Conservation (phyloP, 2,113 vertebrate genomes). For the Zosterops hypoxanthus region DNA sequence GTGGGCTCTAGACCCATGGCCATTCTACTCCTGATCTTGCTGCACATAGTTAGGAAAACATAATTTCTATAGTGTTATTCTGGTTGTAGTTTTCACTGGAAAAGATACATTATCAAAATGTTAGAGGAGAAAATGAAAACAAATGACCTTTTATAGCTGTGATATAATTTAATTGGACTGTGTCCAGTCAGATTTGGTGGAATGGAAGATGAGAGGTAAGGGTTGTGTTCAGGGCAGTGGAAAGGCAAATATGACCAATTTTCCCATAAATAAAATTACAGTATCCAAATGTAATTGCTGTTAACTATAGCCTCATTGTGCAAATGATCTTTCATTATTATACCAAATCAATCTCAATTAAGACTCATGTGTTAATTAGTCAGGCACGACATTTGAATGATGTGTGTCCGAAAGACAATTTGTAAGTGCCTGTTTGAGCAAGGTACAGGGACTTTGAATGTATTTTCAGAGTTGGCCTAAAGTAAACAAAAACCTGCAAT, state of each 20-base stretch:
- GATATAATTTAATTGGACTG: neutral
- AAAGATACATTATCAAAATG: neutral
- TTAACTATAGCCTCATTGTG: neutral
- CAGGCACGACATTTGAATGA: neutral
- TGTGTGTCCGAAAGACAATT: neutral
- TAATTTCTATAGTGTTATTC: neutral
- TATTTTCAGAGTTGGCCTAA: neutral
- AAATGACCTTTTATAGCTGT: neutral
- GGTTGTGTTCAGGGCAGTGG: neutral
- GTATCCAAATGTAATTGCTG: neutral
- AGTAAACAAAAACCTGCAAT: neutral
- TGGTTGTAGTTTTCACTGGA: neutral
- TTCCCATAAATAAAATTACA: neutral
- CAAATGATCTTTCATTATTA: neutral
- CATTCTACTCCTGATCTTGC: neutral
- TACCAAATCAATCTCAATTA: neutral
- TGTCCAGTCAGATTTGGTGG: neutral
- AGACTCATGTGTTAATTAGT: neutral
- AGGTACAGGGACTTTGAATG: neutral
- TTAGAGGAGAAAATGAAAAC: neutral
- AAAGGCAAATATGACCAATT: neutral
- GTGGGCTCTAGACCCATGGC: neutral
- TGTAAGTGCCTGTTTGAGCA: neutral
- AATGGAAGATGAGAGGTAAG: neutral
- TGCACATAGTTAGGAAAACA: neutral